These are phyloP conservation scores for Papilio xuthus DNA, from an alignment of 1,140 invertebrate species.

Conservation along the genomic window DNA sequence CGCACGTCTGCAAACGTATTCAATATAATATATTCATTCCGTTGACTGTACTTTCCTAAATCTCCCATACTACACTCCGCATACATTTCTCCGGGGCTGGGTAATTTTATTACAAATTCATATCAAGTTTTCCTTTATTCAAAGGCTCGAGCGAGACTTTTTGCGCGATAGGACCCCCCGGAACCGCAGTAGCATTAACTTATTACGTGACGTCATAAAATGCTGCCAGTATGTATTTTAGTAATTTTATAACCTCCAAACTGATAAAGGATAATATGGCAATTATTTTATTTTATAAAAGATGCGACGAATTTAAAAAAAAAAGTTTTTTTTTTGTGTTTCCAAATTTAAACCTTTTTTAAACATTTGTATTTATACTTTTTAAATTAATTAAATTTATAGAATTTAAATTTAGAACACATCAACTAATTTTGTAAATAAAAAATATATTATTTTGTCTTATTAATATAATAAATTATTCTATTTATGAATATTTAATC, in stretches of 20 bases:
- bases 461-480: too few species aligned
- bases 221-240: constrained; percentile 50
- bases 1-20: constrained; percentile 16
- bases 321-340: not conserved
- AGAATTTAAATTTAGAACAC: too few species aligned
- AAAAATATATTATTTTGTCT: too few species aligned
- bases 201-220: constrained; percentile 71
- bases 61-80: constrained; percentile 16
- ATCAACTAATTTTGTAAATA: too few species aligned
- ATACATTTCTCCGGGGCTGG: constrained; percentile 23
- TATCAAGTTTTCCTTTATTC: constrained; percentile 40
- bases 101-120: constrained; percentile 40
- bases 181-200: constrained; percentile 52
- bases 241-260: not conserved
- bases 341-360: too few species aligned
- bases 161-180: constrained; percentile 14
- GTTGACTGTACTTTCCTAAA: constrained; percentile 35
- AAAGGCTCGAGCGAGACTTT: constrained; percentile 33
- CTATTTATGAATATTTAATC: not conserved
- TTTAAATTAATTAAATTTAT: too few species aligned
- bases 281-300: not conserved
- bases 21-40: constrained; percentile 28
- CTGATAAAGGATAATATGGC: not conserved
- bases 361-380: too few species aligned
- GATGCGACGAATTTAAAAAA: not conserved